These are phyloP conservation scores for Erythrolamprus reginae DNA, from an alignment of 2,113 vertebrate species.

Conservation along the genomic window DNA sequence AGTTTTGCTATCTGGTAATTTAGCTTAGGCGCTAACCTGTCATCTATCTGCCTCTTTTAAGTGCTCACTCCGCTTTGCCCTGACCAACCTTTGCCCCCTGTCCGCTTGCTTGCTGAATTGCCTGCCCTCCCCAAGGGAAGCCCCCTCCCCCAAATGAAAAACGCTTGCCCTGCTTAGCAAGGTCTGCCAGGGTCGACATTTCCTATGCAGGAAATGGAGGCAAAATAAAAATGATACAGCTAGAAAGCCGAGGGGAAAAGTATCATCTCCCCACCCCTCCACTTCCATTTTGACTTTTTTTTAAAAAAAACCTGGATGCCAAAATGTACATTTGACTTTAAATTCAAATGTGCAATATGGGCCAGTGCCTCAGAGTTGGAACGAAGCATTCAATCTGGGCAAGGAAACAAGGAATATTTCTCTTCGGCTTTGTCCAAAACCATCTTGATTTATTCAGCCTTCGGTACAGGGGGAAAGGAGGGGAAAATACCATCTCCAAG, in stretches of 20 bases:
- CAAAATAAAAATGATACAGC: background rate
- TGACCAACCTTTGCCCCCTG: background rate
- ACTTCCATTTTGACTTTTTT: background rate
- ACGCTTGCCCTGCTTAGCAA: background rate
- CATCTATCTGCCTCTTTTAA: background rate
- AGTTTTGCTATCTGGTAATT: background rate
- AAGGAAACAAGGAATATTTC: slow-evolving; percentile 58
- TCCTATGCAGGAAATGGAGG: background rate
- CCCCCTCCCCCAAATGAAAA: background rate
- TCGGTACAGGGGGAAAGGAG: background rate
- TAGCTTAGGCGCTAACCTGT: background rate
- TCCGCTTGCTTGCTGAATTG: background rate
- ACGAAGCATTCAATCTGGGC: slow-evolving; percentile 58
- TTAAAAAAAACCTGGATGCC: slow-evolving; percentile 21
- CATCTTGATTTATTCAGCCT: slow-evolving; percentile 39
- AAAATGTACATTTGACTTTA: slow-evolving; percentile 53
- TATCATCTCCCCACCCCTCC: background rate
- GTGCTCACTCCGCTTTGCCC: background rate
- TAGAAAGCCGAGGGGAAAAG: background rate
- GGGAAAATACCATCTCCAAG: background rate
- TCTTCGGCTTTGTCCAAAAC: slow-evolving; percentile 49
- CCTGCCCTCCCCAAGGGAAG: background rate
- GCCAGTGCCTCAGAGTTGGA: slow-evolving; percentile 52
- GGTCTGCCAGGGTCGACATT: background rate
- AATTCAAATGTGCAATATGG: slow-evolving; percentile 65